Base-by-base conservation (phyloP, 2,113 vertebrate genomes). In the Melanocharis versteri region DNA sequence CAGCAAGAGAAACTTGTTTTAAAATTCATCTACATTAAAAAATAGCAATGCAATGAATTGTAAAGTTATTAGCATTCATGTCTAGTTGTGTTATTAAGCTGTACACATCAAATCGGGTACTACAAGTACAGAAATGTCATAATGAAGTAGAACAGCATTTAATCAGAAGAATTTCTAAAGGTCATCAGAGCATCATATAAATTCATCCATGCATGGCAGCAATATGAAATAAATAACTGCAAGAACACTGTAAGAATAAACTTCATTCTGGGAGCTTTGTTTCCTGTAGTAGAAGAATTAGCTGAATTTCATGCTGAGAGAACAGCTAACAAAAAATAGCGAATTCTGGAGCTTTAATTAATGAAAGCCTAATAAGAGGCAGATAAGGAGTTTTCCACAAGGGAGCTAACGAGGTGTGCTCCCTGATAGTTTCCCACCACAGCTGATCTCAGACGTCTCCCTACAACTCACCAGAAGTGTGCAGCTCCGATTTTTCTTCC, bases 11-110 rank as follows among this genome's bases (percentile, higher is more conserved):
- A 98, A 98, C 97, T 97, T 97, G 96, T 94, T 97, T 98, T 98
- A 98, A 97, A 98, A 98, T 98, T 98, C 96, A 97, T 98, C 97
- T 97, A 96, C 96, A 92, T 98, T 98, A 98, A 93, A 97, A 94
- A 97, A 89, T 89, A 97, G 97, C 94, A 97, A 97, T 96, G 97
- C 97, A 96, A 96, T 97, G 98, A 97, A 98, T 98, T 97, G 97
- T 87, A 92, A 97, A 97, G 97, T 98, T 98, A 98, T 98, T 98
- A 98, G 97, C 97, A 97, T 98, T 97, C 90, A 87, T 97, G 97
- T 97, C 97, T 97, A 94, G 96, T 96, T 97, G 95, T 96, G 97
- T 97, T 97, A 98, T 98, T 97, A 97, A 97, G 97, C 96, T 96
- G 94, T 98, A 98, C 97, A 98, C 95, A 97, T 98, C 98, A 97